Evolutionary conservation across 2,888 invertebrate genomes (phyloP).

Genomic region (Drosophila neonasuta): DNA sequence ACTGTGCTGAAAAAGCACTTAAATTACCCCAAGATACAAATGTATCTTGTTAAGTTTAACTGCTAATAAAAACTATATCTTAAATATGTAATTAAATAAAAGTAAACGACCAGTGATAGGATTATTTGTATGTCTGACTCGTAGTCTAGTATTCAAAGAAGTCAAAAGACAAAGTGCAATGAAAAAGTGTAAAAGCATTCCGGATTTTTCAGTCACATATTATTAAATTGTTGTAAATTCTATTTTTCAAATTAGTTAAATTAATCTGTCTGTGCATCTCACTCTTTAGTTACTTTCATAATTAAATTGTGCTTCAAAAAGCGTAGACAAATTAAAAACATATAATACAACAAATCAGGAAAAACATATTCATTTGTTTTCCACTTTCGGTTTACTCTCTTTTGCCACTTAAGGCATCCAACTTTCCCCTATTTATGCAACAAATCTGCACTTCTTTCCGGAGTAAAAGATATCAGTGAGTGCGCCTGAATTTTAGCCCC

Average conservation of each 20-base stretch:
- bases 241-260: too few species aligned
- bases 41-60: neutral
- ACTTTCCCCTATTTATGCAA: constrained; percentile 30
- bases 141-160: too few species aligned
- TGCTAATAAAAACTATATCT: neutral
- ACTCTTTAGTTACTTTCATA: too few species aligned
- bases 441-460: constrained; percentile 38
- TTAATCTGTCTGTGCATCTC: too few species aligned
- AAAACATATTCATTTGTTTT: neutral
- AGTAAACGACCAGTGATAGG: neutral
- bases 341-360: too few species aligned
- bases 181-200: too few species aligned
- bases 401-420: neutral
- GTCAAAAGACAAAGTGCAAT: too few species aligned
- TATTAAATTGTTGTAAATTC: too few species aligned
- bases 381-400: neutral
- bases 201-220: too few species aligned
- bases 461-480: constrained; percentile 12
- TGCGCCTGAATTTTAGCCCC: constrained; percentile 24
- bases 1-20: neutral
- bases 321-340: neutral
- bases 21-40: neutral
- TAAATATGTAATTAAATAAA: neutral
- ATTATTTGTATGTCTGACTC: neutral
- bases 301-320: too few species aligned